phyloP scores from a whole-genome alignment of 2,113 vertebrate genomes.

The Eira barbara region DNA sequence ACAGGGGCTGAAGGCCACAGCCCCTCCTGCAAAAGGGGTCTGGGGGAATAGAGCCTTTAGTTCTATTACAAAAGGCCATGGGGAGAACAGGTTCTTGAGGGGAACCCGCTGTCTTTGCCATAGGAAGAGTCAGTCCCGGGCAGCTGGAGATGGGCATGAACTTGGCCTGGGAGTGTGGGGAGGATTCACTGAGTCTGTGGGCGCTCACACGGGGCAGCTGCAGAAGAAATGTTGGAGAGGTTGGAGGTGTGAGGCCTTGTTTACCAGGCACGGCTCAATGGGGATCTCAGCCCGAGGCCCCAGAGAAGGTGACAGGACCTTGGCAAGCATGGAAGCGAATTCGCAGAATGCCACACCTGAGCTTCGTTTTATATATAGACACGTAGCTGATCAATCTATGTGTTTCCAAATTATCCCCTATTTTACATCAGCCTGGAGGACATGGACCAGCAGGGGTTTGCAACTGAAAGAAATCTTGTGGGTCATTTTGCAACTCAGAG shows the following conservation, averaged over 20 bases:
- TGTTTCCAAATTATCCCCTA: background rate
- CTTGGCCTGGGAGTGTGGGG: background rate
- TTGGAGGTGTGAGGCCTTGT: background rate
- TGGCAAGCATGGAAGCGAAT: background rate
- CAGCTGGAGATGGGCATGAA: background rate
- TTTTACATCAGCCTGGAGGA: background rate
- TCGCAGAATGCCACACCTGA: background rate
- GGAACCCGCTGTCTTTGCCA: background rate
- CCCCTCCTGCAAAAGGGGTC: background rate
- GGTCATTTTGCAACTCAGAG: background rate
- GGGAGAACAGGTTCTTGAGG: background rate
- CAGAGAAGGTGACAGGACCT: background rate
- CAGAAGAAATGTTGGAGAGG: background rate
- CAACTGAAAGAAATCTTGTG: background rate
- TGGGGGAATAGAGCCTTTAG: background rate
- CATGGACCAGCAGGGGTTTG: background rate
- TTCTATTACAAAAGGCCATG: background rate
- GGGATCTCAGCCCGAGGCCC: background rate
- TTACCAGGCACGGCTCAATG: background rate
- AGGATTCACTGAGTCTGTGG: background rate
- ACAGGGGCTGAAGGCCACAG: background rate
- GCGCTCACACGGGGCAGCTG: rapidly evolving
- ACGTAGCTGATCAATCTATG: background rate
- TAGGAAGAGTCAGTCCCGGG: background rate
- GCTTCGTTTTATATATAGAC: background rate